Evolutionary conservation across 2,113 vertebrate genomes (phyloP).

Genomic region (Fregetta grallaria): DNA sequence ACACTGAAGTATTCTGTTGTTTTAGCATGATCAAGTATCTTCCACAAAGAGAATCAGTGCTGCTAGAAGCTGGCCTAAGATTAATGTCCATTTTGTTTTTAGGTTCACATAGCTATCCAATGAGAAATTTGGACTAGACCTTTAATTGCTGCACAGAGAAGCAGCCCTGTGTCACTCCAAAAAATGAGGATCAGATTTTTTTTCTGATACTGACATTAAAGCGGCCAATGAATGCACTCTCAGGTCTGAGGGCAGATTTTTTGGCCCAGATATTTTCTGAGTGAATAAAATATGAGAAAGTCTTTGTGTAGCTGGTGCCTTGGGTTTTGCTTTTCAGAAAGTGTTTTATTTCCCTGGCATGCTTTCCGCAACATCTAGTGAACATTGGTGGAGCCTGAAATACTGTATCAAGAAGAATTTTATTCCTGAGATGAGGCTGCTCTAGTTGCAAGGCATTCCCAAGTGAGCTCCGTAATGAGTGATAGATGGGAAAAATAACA

Average conservation of each 20-base stretch:
- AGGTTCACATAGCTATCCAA: slow-evolving; percentile 20
- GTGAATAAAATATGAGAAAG: slow-evolving; percentile 10
- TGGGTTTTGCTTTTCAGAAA: slow-evolving; percentile 30
- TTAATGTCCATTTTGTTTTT: slow-evolving; percentile 16
- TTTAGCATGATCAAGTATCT: background rate
- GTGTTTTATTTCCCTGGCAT: slow-evolving; percentile 54
- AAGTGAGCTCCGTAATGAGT: slow-evolving; percentile 36
- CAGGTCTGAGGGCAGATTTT: slow-evolving; percentile 45
- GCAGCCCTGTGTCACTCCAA: background rate
- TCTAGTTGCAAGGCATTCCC: slow-evolving; percentile 29
- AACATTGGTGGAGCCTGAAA: background rate
- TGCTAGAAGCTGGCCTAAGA: background rate
- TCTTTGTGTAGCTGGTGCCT: slow-evolving; percentile 27
- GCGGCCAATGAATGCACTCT: background rate
- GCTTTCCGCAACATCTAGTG: slow-evolving; percentile 12
- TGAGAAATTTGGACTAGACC: slow-evolving; percentile 27
- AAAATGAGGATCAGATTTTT: slow-evolving; percentile 15
- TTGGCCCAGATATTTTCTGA: slow-evolving; percentile 27
- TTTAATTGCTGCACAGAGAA: slow-evolving; percentile 36
- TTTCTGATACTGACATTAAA: slow-evolving; percentile 29
- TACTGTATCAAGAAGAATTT: slow-evolving; percentile 28
- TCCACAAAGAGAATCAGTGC: background rate
- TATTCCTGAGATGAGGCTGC: slow-evolving; percentile 39
- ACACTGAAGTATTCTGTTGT: background rate
- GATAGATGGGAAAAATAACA: slow-evolving; percentile 60